Evolutionary conservation across 2,888 invertebrate genomes (phyloP).

Genomic region (Ceriagrion tenellum): DNA sequence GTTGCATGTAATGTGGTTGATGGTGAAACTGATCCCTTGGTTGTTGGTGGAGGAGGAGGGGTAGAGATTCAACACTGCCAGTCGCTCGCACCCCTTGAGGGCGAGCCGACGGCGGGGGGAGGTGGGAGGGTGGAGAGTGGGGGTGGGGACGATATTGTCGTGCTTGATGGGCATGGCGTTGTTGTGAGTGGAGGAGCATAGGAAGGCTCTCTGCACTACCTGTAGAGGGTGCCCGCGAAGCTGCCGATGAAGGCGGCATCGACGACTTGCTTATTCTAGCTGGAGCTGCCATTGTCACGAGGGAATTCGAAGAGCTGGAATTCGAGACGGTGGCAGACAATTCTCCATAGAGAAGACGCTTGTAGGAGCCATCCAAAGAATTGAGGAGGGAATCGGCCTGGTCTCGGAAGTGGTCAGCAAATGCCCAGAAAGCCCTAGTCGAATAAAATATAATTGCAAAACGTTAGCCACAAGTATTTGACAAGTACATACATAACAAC

Average conservation of each 20-base stretch:
- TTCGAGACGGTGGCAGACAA: slow-evolving; percentile 72
- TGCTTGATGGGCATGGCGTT: slow-evolving; percentile 58
- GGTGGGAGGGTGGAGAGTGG: slow-evolving; percentile 53
- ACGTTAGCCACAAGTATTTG: neutral
- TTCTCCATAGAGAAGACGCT: slow-evolving; percentile 83
- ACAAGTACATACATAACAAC: neutral
- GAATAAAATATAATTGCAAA: slow-evolving; percentile 68
- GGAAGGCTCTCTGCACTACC: slow-evolving; percentile 68
- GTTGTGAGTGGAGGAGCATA: slow-evolving; percentile 62
- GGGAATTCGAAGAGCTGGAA: slow-evolving; percentile 73
- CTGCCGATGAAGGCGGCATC: slow-evolving; percentile 67
- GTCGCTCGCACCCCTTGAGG: slow-evolving; percentile 10
- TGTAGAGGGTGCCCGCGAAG: slow-evolving; percentile 62
- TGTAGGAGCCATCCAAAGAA: slow-evolving; percentile 89
- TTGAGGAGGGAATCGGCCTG: slow-evolving; percentile 92
- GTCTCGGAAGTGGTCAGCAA: slow-evolving; percentile 93
- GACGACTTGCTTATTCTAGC: slow-evolving; percentile 70
- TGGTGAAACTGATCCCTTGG: slow-evolving; percentile 52
- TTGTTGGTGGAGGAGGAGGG: slow-evolving; percentile 56
- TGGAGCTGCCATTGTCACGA: slow-evolving; percentile 68
- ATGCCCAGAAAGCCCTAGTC: slow-evolving; percentile 92
- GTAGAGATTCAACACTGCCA: slow-evolving; percentile 47
- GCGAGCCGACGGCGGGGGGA: slow-evolving; percentile 42
- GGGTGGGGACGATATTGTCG: slow-evolving; percentile 57
- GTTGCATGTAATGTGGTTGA: slow-evolving; percentile 29